Conservation (phyloP, 2,113 vertebrate genomes). For the Planiliza haematocheilus region DNA sequence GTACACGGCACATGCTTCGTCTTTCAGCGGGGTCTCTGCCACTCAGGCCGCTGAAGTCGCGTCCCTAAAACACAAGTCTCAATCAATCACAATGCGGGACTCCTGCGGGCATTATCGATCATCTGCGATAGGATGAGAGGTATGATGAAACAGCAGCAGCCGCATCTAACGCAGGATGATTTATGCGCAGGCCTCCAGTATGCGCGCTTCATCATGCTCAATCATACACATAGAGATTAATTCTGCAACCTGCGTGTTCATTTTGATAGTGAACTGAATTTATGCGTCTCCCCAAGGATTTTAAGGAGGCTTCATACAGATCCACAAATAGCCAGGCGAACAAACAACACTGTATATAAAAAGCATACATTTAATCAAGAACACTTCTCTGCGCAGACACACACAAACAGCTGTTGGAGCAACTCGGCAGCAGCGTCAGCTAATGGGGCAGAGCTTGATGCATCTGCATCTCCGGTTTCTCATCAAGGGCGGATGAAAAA, state of each 20-base stretch:
- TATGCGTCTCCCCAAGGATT: not conserved
- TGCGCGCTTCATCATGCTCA: constrained; percentile 7
- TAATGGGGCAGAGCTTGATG: constrained; percentile 32
- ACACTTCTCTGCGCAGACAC: not conserved
- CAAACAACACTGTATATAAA: no score
- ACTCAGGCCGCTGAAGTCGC: not conserved
- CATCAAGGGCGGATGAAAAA: constrained; percentile 51
- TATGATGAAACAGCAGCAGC: constrained; percentile 24
- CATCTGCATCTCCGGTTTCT: constrained; percentile 48
- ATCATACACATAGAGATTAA: constrained; percentile 41
- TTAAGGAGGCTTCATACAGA: not conserved
- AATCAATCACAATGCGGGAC: constrained; percentile 12
- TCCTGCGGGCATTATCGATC: constrained; percentile 26
- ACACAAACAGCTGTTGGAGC: not conserved
- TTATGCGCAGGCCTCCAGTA: not conserved
- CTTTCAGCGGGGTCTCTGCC: not conserved
- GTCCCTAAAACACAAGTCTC: not conserved
- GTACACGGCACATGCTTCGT: constrained; percentile 11
- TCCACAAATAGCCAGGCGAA: no score
- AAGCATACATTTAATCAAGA: constrained; percentile 20
- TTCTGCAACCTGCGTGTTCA: constrained; percentile 16
- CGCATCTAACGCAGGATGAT: constrained; percentile 10
- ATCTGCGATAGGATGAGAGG: not conserved
- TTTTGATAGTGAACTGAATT: constrained; percentile 21
- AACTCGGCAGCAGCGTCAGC: constrained; percentile 29